Evolutionary conservation across 2,113 vertebrate genomes (phyloP).

Genomic region (Bujurquina vittata): DNA sequence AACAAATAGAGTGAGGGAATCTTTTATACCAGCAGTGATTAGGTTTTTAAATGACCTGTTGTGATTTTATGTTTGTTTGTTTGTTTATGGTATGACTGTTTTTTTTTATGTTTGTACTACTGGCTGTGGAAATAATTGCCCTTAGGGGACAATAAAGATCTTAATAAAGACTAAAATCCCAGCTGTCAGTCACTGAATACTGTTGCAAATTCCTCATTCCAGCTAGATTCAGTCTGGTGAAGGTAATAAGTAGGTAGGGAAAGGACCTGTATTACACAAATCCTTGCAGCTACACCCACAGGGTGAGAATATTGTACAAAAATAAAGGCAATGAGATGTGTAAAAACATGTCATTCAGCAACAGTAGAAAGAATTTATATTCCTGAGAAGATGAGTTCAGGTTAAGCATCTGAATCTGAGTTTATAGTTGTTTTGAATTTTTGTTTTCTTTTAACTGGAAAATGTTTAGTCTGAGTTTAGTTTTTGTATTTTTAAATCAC

Average conservation of each 20-base stretch:
- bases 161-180: background rate
- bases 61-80: too few relatives aligned
- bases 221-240: background rate
- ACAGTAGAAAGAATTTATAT: background rate
- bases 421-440: background rate
- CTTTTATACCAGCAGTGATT: too few relatives aligned
- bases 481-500: background rate
- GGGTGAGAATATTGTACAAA: background rate
- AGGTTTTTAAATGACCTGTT: too few relatives aligned
- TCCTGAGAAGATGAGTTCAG: background rate
- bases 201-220: constrained; percentile 15
- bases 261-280: background rate
- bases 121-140: too few relatives aligned
- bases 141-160: too few relatives aligned
- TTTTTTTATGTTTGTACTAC: too few relatives aligned
- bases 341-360: background rate
- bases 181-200: background rate
- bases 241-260: background rate
- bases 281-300: background rate
- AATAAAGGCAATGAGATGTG: background rate
- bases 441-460: background rate
- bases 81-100: too few relatives aligned
- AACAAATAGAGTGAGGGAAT: too few relatives aligned
- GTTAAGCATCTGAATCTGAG: too few relatives aligned
- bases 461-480: background rate